Conservation (phyloP, 2,888 invertebrate genomes). For the Conistra vaccinii region DNA sequence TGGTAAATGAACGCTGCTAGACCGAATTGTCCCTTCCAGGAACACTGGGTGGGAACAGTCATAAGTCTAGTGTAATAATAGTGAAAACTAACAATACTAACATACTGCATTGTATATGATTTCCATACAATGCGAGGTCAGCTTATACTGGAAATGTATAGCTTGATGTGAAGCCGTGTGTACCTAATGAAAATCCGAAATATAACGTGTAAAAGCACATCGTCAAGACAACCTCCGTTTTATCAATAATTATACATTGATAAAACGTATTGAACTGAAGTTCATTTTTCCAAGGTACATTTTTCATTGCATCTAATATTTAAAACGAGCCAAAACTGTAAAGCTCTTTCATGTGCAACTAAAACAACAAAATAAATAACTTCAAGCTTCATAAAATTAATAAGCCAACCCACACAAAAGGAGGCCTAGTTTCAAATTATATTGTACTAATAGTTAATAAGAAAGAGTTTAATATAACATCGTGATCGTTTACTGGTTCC, state of each 20-base stretch:
- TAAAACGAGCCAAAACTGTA: neutral
- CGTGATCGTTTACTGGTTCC: conserved; percentile 73
- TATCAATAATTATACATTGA: neutral
- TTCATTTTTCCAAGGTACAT: rapidly evolving
- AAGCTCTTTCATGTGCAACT: neutral
- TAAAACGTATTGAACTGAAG: neutral
- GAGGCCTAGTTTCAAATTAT: conserved; percentile 62
- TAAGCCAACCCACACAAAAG: conserved; percentile 48
- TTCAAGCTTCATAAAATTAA: conserved; percentile 14
- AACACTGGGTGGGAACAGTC: no score
- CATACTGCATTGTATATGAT: no score
- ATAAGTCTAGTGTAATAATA: no score
- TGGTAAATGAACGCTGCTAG: no score
- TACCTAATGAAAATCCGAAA: neutral
- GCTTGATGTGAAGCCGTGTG: no score
- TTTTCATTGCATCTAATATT: neutral
- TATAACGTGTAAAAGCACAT: no score
- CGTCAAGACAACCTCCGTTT: neutral
- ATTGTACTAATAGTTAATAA: conserved; percentile 69
- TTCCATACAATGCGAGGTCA: no score
- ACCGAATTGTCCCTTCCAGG: no score
- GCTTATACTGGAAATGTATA: no score
- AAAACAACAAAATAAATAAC: neutral
- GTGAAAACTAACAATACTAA: no score
- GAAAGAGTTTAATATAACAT: conserved; percentile 69